A percentile compares a stretch with the other conserved stretches of the same genome.
phyloP scores from a whole-genome alignment of 2,888 invertebrate genomes.

The Malthinus seriepunctatus region DNA sequence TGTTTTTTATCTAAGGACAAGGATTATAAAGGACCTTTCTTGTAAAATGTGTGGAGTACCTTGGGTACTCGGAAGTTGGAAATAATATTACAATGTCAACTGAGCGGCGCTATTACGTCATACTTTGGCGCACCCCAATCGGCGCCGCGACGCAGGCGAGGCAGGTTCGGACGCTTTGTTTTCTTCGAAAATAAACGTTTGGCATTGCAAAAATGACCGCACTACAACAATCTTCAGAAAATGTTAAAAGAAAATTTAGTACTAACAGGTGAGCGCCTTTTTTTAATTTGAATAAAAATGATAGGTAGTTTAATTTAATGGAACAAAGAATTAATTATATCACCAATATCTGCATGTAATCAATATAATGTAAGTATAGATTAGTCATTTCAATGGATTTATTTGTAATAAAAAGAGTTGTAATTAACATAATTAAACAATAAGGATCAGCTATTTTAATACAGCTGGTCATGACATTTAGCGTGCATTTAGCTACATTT shows the following conservation, averaged over 20 bases:
- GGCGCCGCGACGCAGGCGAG: slow-evolving; percentile 26
- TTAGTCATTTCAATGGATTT: not conserved
- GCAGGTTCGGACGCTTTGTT: slow-evolving; percentile 11
- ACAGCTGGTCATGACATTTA: no score
- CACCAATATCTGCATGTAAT: not conserved
- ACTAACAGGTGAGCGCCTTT: slow-evolving; percentile 34
- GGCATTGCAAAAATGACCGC: slow-evolving; percentile 37
- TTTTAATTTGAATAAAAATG: not conserved
- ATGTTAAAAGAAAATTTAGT: slow-evolving; percentile 38
- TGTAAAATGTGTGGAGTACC: no score
- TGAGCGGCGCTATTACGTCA: slow-evolving; percentile 22
- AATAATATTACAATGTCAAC: slow-evolving; percentile 3
- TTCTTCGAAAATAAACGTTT: slow-evolving; percentile 14
- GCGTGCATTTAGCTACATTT: no score
- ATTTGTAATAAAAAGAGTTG: no score
- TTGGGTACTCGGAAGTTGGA: no score
- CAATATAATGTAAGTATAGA: not conserved
- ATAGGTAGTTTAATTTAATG: no score
- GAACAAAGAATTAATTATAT: no score
- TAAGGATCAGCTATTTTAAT: no score
- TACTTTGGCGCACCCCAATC: slow-evolving; percentile 14
- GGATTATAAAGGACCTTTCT: no score
- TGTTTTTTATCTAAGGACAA: no score
- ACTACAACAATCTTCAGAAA: slow-evolving; percentile 39
- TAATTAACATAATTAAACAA: no score